Conservation (phyloP, 2,888 invertebrate species). For the Ellobium chinense region DNA sequence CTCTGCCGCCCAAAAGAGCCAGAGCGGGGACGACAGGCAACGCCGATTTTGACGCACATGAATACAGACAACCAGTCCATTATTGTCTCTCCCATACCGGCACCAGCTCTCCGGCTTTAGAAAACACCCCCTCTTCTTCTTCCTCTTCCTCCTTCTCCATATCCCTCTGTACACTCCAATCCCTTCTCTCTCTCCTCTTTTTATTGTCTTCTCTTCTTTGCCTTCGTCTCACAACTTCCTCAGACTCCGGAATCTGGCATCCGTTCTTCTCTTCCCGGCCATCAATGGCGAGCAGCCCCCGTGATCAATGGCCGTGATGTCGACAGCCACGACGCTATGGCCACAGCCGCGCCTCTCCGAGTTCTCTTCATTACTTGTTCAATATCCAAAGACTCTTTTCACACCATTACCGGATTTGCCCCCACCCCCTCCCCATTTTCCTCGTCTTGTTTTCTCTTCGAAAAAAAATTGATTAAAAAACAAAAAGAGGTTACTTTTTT, state of each 20-base stretch:
- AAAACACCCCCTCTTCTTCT: background rate
- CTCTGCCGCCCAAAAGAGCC: conserved; percentile 4
- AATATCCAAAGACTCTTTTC: background rate
- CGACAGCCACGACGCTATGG: too few relatives aligned
- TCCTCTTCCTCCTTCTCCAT: too few relatives aligned
- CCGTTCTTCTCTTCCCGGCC: conserved; percentile 13
- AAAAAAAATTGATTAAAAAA: too few relatives aligned
- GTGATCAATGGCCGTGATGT: too few relatives aligned
- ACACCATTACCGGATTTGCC: background rate
- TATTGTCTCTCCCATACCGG: background rate
- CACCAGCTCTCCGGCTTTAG: conserved; percentile 6
- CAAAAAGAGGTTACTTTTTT: too few relatives aligned
- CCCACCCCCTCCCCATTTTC: too few relatives aligned
- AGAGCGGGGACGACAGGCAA: background rate
- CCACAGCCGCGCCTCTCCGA: background rate
- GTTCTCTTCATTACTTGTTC: conserved; percentile 9
- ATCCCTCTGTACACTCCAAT: too few relatives aligned
- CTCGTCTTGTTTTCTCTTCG: too few relatives aligned
- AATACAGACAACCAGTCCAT: conserved; percentile 30
- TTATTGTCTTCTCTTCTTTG: background rate
- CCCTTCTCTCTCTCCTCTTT: background rate
- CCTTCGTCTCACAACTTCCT: background rate
- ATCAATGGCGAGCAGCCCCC: conserved; percentile 7
- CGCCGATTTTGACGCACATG: conserved; percentile 8
- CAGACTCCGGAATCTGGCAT: conserved; percentile 24